Evolutionary conservation across 2,797 vertebrate species (phyloP).

Genomic region (Microchirus variegatus): DNA sequence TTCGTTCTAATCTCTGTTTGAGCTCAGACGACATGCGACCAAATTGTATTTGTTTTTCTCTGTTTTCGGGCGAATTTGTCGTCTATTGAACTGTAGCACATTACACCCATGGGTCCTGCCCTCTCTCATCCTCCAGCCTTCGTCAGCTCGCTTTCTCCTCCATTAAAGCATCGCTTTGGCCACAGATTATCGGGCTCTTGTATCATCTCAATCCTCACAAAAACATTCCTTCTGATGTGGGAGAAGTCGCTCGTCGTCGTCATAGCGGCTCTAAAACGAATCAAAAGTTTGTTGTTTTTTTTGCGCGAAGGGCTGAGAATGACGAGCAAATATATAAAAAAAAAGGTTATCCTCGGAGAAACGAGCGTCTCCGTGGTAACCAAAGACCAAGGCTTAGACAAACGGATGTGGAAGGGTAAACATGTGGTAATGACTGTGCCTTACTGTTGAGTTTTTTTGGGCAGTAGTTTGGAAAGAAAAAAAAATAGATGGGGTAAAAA

Average conservation of each 20-base stretch:
- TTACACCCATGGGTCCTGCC: constrained; percentile 15
- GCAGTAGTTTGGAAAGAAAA: constrained; percentile 59
- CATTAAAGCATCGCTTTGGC: background rate
- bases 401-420: constrained; percentile 68
- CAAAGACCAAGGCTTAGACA: constrained; percentile 40
- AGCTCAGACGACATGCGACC: constrained; percentile 7
- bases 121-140: constrained; percentile 37
- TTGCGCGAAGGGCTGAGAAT: constrained; percentile 51
- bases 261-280: constrained; percentile 4
- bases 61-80: constrained; percentile 23
- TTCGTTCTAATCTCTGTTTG: constrained; percentile 26
- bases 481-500: constrained; percentile 49
- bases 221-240: constrained; percentile 15
- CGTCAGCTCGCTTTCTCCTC: constrained; percentile 9
- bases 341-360: constrained; percentile 45
- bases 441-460: constrained; percentile 75
- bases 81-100: constrained; percentile 34
- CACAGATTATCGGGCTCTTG: constrained; percentile 3
- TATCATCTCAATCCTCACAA: constrained; percentile 9
- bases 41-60: constrained; percentile 17
- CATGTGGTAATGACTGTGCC: constrained; percentile 84
- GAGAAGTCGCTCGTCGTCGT: background rate
- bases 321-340: constrained; percentile 21
- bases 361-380: constrained; percentile 42
- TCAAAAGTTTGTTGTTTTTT: background rate